Base-by-base conservation (phyloP, 2,113 vertebrate genomes). In the Percopsis transmontana region DNA sequence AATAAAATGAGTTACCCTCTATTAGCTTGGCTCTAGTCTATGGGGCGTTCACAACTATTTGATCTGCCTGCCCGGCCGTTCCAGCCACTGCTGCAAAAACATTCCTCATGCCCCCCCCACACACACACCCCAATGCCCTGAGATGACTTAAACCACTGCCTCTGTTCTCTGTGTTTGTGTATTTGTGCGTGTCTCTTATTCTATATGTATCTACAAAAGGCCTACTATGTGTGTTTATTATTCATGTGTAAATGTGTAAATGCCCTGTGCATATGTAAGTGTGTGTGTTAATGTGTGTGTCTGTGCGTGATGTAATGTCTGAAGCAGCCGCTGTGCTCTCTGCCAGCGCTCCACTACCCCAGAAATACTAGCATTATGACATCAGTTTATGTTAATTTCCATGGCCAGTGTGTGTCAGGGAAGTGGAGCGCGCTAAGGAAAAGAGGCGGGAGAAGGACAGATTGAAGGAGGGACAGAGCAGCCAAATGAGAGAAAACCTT, bases 251-350 rank as follows among this genome's bases (percentile, higher is more conserved):
- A 45, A 19, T 40, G 2, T 41, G 21, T 18, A 44, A 33, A 33
- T 33, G 27, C 27, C 27, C 27, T 54, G 39, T 24, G n/a, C 24
- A 38, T 42, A 44, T 58, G 53, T 40, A 19, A 18, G 45, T 56
- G 48, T 75, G 54, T 54, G 33, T 54, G 41, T 57, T 50, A 52
- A 71, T 56, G 38, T 47, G 69, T 54, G 67, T 50, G 62, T 63
- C 66, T 64, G 20, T 59, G 53, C 47, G 53, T 85, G 74, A 87
- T 60, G 83, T 80, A 71, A 79, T 21, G 83, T 82, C 81, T 83
- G 48, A 63, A 53, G 39, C 51, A 68, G 68, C 52, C 19, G 12
- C 47, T 62, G n/a, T 2, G n/a, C 67, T 23, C 51, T 23, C 21
- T 71, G 73, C 68, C 38, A 67, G 51, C 58, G 56, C 38, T 0